These are phyloP conservation scores for Chelidonichthys spinosus DNA, from an alignment of 2,797 vertebrate genomes.

Conservation along the genomic window DNA sequence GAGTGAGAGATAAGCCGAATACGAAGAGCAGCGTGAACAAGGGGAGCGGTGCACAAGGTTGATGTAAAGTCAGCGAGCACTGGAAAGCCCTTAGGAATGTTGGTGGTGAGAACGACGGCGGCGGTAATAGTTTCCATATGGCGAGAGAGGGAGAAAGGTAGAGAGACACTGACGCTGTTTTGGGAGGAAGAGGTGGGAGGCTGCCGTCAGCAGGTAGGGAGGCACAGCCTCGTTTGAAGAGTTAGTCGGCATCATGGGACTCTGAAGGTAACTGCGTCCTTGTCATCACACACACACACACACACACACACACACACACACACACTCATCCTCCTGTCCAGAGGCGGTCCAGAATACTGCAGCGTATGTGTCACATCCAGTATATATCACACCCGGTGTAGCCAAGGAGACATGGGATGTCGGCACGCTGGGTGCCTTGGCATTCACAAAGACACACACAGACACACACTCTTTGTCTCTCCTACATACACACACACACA, in stretches of 20 bases:
- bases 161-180: slow-evolving; percentile 22
- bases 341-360: slow-evolving; percentile 74
- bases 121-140: slow-evolving; percentile 84
- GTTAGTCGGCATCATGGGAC: slow-evolving; percentile 76
- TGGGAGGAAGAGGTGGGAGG: slow-evolving; percentile 37
- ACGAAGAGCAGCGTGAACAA: slow-evolving; percentile 59
- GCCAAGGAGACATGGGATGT: slow-evolving; percentile 71
- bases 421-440: slow-evolving; percentile 65
- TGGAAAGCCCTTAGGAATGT: slow-evolving; percentile 82
- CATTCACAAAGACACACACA: slow-evolving; percentile 52
- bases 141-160: slow-evolving; percentile 36
- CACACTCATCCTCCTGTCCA: slow-evolving; percentile 54
- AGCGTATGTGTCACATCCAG: slow-evolving; percentile 80
- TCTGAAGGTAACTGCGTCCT: slow-evolving; percentile 84
- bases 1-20: slow-evolving; percentile 41
- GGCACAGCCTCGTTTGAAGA: slow-evolving; percentile 66
- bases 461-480: slow-evolving; percentile 38
- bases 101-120: slow-evolving; percentile 77
- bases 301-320: slow-evolving; percentile 30
- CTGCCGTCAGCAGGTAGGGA: slow-evolving; percentile 61
- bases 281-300: slow-evolving; percentile 63
- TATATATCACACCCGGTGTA: slow-evolving; percentile 73
- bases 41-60: slow-evolving; percentile 73
- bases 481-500: slow-evolving; percentile 23
- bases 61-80: slow-evolving; percentile 79